Evolutionary conservation across 1,140 invertebrate species (phyloP), one percentile per base, ranked within the genome.

Genomic region (Caenorhabditis latens): DNA sequence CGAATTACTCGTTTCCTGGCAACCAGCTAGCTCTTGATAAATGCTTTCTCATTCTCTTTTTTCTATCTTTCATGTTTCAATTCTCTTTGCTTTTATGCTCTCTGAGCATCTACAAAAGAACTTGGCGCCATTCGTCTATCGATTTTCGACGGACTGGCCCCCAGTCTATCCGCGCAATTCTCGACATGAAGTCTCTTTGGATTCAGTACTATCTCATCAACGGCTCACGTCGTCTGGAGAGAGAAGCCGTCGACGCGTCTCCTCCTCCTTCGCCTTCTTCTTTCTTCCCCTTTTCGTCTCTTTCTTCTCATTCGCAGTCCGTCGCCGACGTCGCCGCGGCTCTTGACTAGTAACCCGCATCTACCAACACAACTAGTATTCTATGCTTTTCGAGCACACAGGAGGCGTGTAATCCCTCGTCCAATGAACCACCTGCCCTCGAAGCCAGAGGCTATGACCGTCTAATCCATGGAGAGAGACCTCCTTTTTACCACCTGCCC

Each of bases 291-390:
- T 50, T 50, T 83, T 32, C 79, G 48, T 65, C 40, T 58, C 24
- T 21, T 58, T 65, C 83, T 57, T 40, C 83, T 50, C 83, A 84
- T 84, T 84, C 83, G 55, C 83, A 84, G 55, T 84, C 55, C 83
- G 21, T 83, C 24, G 32, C 55, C 21, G 46, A 46, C 71, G 71
- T n/a, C 71, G 71, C 67, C 67, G 67, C 71, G 71, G 71, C 71
- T 79, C 71, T 79, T 79, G 71, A 79, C 71, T 79, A 79, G 71
- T 79, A 79, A 79, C 71, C 43, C 71, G n/a, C 83, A 13, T 8
- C 32, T 19, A 42, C 83, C 46, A 58, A 43, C 53, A 63, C 83
- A 58, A 63, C 83, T 61, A 84, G 58, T 65, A 84, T 84, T 84
- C 83, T 32, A 61, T 61, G 32, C 83, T 58, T 53, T 67, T 79